Evolutionary conservation across 2,888 invertebrate species (phyloP), one percentile per base, ranked within the genome.

Genomic region (Tenthredo amoena): DNA sequence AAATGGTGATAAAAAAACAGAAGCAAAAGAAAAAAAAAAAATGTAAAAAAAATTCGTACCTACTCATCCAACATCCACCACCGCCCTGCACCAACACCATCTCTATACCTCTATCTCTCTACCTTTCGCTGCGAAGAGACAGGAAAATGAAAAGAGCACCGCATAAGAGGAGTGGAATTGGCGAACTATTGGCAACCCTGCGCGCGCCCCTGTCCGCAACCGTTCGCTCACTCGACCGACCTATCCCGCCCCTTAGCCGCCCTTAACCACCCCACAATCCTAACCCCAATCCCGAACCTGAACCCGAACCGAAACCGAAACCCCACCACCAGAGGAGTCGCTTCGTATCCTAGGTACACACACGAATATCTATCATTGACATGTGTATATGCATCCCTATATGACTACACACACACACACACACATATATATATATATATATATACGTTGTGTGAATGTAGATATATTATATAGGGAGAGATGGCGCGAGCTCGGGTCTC

Each of bases 261-360:
- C 81, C 58, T 81, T 50, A 81, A 71, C 68, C 83, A 71, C 77
- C 77, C 85, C 68, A 21, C 79, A 87, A 89, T 88, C 87, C 86
- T 89, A 89, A 89, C 87, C 89, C 88, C 89, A 87, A 89, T 87
- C 89, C 87, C 86, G 89, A 90, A 87, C 87, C 88, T 87, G 87
- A 87, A 83, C 88, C 87, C 86, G 89, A 89, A 87, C 87, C 89
- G 87, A 87, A 87, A 87, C 87, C 88, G 40, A 68, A 65, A 47
- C 50, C 68, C 89, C 87, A 55, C 55, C 68, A 26, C 72, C 65
- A 34, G 18, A 26, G 26, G 55, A 43, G 43, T 55, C 26, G 47
- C 55, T 77, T 62, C 62, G 62, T 62, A 26, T 62, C 62, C 26
- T 26, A 26, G 7, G 7, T 58, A 58, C 21, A 58, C 47, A 58